Percentiles rank a stretch among this genome's conserved stretches.
These are phyloP conservation scores for Cyclura pinguis DNA, from an alignment of 2,797 vertebrate species.

Conservation along the genomic window DNA sequence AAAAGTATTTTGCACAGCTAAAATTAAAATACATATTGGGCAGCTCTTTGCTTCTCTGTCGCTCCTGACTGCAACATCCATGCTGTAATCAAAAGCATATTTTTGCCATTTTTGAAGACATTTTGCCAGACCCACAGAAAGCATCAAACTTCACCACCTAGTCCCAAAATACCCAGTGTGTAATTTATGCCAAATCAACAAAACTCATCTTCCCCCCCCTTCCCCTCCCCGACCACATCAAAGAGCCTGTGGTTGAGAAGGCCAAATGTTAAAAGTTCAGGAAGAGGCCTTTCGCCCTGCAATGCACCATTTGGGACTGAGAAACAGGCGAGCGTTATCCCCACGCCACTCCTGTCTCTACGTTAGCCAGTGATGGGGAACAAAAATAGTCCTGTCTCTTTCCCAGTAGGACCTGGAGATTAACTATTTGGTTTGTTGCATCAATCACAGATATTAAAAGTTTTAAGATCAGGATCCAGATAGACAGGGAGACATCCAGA, in stretches of 20 bases:
- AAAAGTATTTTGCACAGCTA: constrained; percentile 66
- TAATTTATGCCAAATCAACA: constrained; percentile 82
- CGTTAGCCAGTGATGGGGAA: constrained; percentile 7
- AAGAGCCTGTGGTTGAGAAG: constrained; percentile 76
- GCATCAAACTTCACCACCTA: constrained; percentile 70
- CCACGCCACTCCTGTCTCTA: not conserved
- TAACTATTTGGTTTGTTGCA: not conserved
- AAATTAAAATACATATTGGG: constrained; percentile 71
- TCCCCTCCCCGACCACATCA: constrained; percentile 73
- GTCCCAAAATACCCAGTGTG: constrained; percentile 83
- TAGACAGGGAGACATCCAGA: not conserved
- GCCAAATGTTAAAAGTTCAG: constrained; percentile 75
- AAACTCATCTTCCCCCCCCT: constrained; percentile 67
- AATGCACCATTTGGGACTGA: constrained; percentile 16
- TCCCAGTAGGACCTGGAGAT: not conserved
- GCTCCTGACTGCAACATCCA: constrained; percentile 68
- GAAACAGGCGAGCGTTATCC: constrained; percentile 16
- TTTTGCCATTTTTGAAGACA: constrained; percentile 70
- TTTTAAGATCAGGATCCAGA: not conserved
- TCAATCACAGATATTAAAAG: not conserved
- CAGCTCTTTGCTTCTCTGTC: constrained; percentile 67
- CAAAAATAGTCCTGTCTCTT: constrained; percentile 35
- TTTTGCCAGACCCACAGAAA: constrained; percentile 81
- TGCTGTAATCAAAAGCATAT: constrained; percentile 87
- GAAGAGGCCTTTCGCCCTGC: constrained; percentile 65